Evolutionary conservation across 1,140 invertebrate genomes (phyloP), one percentile per base, ranked within the genome.

Genomic region (Drosophila kanapiae): DNA sequence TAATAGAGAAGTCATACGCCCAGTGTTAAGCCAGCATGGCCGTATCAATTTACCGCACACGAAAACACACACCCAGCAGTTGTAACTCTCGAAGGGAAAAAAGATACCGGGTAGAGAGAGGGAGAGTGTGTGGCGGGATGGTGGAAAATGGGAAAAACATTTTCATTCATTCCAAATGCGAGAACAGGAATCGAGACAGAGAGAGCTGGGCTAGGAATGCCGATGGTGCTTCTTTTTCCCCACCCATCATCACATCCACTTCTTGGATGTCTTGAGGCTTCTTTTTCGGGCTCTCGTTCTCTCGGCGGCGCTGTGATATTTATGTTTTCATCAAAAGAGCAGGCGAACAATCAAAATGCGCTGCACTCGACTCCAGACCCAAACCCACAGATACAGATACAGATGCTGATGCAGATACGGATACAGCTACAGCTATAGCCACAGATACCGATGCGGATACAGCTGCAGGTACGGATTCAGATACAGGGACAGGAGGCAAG

Each of bases 271-370:
- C 83, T 82, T 82, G 67, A 86, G 82, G 78, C 42, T 63, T 61
- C 62, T 51, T 82, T 76, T 75, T 80, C 54, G 69, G 64, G 29
- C 72, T 62, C 68, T 62, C 59, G 53, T 69, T 33, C 56, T 77
- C 59, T 70, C 35, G 60, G 71, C 56, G 48, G 70, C 78, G 70
- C 76, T 82, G 71, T 79, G 80, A 80, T 88, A 88, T 88, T 88
- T 90, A 87, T 87, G 84, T 87, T 87, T 87, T 87, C 84, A 87
- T 87, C 84, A 87, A 87, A 87, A 87, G 83, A 74, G 85, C 84
- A 88, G 75, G 80, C 80, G 80, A 87, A 88, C 84, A 88, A 88
- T 88, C 84, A 88, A 88, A 87, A 85, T 85, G 82, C 75, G 82
- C 78, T 86, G 82, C 82, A 79, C 79, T 82, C 79, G 76, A 67